phyloP scores from a whole-genome alignment of 2,113 vertebrate species.

The Uropsilus gracilis region DNA sequence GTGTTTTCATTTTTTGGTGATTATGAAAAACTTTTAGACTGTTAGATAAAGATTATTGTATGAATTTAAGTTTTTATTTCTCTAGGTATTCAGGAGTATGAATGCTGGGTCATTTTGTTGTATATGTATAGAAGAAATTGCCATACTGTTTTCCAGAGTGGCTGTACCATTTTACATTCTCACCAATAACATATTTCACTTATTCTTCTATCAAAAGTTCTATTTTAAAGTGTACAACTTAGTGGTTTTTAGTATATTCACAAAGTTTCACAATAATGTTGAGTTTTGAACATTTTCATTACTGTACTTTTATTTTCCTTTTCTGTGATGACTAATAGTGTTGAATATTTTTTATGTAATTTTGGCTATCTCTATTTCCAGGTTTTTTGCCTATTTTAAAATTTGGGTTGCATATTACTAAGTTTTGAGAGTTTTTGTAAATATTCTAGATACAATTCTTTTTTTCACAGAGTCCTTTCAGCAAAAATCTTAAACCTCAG shows the following conservation, averaged over 20 bases:
- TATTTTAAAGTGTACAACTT: too few species aligned
- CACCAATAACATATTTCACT: too few species aligned
- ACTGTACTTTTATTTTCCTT: background rate
- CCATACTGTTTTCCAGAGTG: too few species aligned
- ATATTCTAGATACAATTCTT: background rate
- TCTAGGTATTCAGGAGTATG: too few species aligned
- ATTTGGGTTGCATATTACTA: background rate
- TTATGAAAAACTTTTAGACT: background rate
- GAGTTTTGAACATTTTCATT: background rate
- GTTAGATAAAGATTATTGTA: background rate
- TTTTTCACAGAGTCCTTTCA: background rate
- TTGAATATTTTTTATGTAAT: background rate
- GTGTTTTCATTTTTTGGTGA: background rate
- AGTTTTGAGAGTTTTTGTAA: background rate
- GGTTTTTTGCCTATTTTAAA: background rate
- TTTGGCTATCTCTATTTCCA: background rate
- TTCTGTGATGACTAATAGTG: background rate
- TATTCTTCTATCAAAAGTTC: too few species aligned
- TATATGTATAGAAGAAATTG: too few species aligned
- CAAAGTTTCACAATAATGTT: background rate
- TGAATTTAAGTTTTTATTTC: background rate
- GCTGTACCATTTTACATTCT: too few species aligned
- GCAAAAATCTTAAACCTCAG: background rate
- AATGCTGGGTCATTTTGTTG: too few species aligned
- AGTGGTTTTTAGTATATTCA: too few species aligned